These are phyloP conservation scores for Cochlearius cochlearius DNA, from an alignment of 2,113 vertebrate species.

Conservation along the genomic window DNA sequence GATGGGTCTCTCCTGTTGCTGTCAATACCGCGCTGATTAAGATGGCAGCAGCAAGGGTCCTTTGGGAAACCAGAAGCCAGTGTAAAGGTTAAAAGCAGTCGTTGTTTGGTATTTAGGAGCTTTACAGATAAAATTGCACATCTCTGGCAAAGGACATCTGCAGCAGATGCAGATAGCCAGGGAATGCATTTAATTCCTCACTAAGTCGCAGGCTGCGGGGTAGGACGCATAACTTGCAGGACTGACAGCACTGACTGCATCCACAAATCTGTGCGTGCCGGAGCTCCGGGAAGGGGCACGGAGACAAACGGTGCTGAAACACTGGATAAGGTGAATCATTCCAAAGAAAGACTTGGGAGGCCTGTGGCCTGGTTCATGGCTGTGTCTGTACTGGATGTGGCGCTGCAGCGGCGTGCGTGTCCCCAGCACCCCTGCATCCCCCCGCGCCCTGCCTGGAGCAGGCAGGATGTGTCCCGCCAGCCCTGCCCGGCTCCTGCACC, in stretches of 20 bases:
- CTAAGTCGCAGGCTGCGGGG: neutral
- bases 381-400: rapidly evolving
- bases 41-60: neutral
- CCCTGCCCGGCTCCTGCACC: neutral
- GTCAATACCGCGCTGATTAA: neutral
- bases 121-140: neutral
- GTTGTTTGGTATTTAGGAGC: neutral
- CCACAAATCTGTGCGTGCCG: rapidly evolving
- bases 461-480: neutral
- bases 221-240: neutral
- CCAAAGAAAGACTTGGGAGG: neutral
- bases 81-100: neutral
- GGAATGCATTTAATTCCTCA: rapidly evolving
- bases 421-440: neutral
- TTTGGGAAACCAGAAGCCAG: neutral
- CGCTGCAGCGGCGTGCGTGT: neutral
- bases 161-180: neutral
- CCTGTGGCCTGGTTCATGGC: neutral
- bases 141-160: neutral
- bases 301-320: neutral
- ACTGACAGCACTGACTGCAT: neutral
- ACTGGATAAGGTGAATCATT: rapidly evolving
- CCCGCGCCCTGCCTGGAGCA: neutral
- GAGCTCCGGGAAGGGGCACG: neutral
- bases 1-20: neutral